Base-by-base conservation (phyloP, 1,140 invertebrate species). In the Drosophila kanapiae region DNA sequence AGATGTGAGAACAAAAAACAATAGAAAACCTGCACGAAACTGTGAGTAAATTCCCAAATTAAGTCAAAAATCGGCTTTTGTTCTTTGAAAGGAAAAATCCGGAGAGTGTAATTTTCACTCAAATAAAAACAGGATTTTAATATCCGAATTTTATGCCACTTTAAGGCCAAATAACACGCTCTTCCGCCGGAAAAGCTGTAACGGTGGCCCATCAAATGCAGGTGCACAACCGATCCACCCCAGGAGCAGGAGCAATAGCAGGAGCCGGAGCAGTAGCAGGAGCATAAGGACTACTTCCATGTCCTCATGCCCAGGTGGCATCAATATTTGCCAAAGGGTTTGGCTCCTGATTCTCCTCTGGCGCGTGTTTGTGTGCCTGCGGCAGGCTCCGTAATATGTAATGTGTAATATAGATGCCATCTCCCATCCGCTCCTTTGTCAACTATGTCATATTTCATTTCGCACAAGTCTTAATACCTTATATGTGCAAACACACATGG, bases 361-460 rank as follows among this genome's bases (percentile, higher is more conserved):
- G 31, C 40, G 48, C 35, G 42, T 33, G 33, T 38, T n/a, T n/a
- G 27, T 38, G 40, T 48, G 75, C 57, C 68, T 48, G 59, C 54
- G 45, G 54, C 57, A 48, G 54, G 56, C 63, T 43, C 7, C 29
- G 68, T 51, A 60, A 76, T 76, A 67, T 70, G 72, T 76, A 67
- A 76, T 67, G 61, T 76, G 74, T 75, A 61, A 51, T 67, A 81
- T 78, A 86, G 79, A 82, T 82, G 79, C 68, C 75, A 78, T 48
- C 74, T 72, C 35, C 54, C 78, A 48, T 70, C 67, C 70, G 76
- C 76, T 81, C 83, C 86, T 87, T 88, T 87, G 83, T 87, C 84
- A 87, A 82, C 68, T 78, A 88, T 74, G 84, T 88, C 85, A 90
- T 88, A 88, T 90, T 90, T 88, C 84, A 88, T 88, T 88, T 78